phyloP scores from a whole-genome alignment of 1,140 invertebrate genomes.

The Cydia amplana region DNA sequence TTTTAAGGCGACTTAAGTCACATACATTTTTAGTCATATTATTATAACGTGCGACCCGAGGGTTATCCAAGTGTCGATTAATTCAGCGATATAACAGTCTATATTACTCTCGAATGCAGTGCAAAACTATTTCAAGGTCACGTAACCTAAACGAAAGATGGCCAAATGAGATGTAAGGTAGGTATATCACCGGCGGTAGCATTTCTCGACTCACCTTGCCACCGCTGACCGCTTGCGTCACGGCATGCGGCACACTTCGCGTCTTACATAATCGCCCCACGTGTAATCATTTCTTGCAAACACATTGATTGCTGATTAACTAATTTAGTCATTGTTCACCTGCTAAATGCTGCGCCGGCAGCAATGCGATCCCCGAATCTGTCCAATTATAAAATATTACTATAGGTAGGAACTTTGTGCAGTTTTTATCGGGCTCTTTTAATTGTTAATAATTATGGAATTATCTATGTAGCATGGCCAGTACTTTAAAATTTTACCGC shows the following conservation, averaged over 20 bases:
- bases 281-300: constrained; percentile 19
- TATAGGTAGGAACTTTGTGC: no score
- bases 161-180: neutral
- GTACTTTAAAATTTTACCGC: no score
- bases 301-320: constrained; percentile 31
- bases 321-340: constrained; percentile 36
- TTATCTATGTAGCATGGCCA: no score
- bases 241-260: constrained; percentile 34
- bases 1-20: no score
- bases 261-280: constrained; percentile 36
- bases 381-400: no score
- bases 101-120: neutral
- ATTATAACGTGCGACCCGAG: neutral
- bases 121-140: neutral
- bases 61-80: constrained; percentile 2
- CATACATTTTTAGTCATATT: neutral
- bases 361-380: neutral
- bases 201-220: constrained; percentile 42
- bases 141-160: neutral
- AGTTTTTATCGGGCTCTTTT: no score
- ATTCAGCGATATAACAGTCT: neutral
- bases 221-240: constrained; percentile 35
- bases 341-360: neutral
- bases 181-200: constrained; percentile 31
- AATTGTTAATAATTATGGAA: no score